A percentile compares a stretch with the other conserved stretches of the same genome.
Evolutionary conservation across 2,797 vertebrate genomes (phyloP).

Genomic region (Enteromius trimaculatus): DNA sequence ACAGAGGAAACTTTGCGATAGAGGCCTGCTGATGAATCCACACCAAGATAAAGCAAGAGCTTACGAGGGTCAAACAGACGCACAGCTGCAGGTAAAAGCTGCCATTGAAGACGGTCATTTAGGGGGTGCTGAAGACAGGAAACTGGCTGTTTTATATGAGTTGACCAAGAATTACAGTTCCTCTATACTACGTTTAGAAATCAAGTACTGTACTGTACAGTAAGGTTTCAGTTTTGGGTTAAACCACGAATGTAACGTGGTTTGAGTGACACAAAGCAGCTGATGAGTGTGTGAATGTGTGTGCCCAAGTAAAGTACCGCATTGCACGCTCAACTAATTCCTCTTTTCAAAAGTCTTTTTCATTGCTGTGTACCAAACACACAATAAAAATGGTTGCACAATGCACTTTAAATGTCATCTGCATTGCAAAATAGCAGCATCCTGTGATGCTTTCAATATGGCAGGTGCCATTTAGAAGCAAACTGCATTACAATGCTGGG

Average conservation of each 20-base stretch:
- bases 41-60: conserved; percentile 23
- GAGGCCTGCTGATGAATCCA: neutral
- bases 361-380: neutral
- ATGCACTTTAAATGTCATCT: conserved; percentile 33
- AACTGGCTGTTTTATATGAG: neutral
- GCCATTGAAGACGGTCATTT: conserved; percentile 22
- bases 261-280: conserved; percentile 40
- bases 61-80: neutral
- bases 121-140: neutral
- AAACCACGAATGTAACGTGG: neutral
- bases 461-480: conserved; percentile 49
- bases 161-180: conserved; percentile 3
- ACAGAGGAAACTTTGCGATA: neutral
- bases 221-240: neutral
- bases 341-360: neutral
- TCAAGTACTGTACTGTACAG: conserved; percentile 38
- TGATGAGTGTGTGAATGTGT: conserved; percentile 19
- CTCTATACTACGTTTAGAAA: conserved; percentile 23
- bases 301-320: neutral
- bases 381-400: neutral
- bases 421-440: conserved; percentile 28
- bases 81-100: conserved; percentile 24
- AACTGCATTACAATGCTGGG: conserved; percentile 49
- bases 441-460: conserved; percentile 22
- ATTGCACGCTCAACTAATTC: neutral